phyloP scores from a whole-genome alignment of 2,797 vertebrate species.

The Pteronotus mesoamericanus region DNA sequence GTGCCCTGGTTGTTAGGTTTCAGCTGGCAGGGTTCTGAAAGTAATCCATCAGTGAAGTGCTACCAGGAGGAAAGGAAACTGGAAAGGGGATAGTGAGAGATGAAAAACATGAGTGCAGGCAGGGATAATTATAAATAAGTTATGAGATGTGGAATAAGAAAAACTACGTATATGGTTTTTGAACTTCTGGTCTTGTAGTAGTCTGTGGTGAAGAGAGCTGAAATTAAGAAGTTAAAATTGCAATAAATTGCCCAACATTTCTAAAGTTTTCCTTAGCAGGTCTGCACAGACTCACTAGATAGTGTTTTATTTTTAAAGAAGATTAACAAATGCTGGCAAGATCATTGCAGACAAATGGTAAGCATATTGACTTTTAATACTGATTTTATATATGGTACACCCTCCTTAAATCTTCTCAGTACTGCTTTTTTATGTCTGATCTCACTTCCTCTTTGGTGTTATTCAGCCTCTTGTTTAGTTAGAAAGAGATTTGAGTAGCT shows the following conservation, averaged over 20 bases:
- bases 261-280: constrained; percentile 78
- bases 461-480: not conserved
- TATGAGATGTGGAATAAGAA: too few relatives aligned
- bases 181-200: not conserved
- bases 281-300: constrained; percentile 93
- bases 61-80: not conserved
- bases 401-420: not conserved
- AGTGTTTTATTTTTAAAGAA: constrained; percentile 89
- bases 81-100: too few relatives aligned
- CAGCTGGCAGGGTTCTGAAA: not conserved
- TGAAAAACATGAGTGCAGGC: too few relatives aligned
- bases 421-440: not conserved
- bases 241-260: not conserved
- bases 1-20: not conserved
- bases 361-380: constrained; percentile 42
- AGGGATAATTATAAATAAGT: not conserved
- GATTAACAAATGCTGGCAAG: constrained; percentile 84
- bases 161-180: not conserved
- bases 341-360: constrained; percentile 88
- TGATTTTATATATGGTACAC: too few relatives aligned
- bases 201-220: not conserved
- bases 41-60: not conserved
- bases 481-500: not conserved
- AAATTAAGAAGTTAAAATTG: not conserved
- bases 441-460: not conserved